Evolutionary conservation across 2,113 vertebrate genomes (phyloP).

Genomic region (Corythaeola cristata): DNA sequence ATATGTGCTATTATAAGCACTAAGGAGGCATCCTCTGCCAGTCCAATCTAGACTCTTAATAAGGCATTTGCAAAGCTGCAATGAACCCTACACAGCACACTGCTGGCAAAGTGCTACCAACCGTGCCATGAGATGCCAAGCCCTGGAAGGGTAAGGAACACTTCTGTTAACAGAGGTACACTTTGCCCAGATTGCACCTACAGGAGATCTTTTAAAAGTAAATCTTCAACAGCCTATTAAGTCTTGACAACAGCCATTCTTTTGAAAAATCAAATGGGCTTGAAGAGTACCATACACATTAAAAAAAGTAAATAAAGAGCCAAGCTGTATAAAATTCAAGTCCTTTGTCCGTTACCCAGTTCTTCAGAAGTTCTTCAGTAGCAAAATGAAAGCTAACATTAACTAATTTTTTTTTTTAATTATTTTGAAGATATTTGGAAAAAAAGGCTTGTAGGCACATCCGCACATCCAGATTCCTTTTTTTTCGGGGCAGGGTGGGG

Average conservation of each 20-base stretch:
- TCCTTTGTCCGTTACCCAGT: background rate
- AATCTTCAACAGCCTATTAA: background rate
- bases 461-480: background rate
- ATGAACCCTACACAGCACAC: background rate
- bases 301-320: background rate
- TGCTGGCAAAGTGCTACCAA: background rate
- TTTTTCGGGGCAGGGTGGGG: background rate
- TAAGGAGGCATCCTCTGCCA: background rate
- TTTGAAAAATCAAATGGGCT: background rate
- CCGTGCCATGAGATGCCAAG: accelerated
- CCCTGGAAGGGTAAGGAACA: background rate
- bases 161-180: background rate
- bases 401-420: background rate
- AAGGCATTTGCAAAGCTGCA: background rate
- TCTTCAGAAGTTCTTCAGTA: background rate
- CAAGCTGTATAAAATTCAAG: background rate
- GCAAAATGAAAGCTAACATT: background rate
- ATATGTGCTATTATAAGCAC: background rate
- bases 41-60: background rate
- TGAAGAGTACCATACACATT: background rate
- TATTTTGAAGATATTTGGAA: background rate
- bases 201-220: background rate
- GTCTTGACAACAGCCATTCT: background rate
- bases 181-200: background rate
- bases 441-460: background rate